Percentiles rank a stretch among this genome's conserved stretches.
Conservation (phyloP, 2,888 invertebrate species). For the Arctia plantaginis region DNA sequence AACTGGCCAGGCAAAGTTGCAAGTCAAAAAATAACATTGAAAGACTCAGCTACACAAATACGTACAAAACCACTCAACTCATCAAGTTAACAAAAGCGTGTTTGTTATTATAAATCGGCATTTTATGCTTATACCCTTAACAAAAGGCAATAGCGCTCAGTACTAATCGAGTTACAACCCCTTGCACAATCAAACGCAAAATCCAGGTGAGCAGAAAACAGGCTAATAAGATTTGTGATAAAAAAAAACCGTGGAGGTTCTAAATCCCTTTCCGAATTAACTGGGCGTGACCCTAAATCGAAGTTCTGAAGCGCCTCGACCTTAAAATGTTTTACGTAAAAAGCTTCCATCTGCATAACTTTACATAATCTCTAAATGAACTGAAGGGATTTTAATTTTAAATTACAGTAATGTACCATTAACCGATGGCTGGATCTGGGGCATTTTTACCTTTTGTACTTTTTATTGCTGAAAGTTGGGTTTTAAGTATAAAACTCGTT, state of each 20-base stretch:
- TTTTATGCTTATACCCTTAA: not conserved
- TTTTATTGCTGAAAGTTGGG: slow-evolving; percentile 29
- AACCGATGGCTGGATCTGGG: slow-evolving; percentile 48
- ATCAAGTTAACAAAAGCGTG: not conserved
- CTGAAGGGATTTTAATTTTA: slow-evolving; percentile 81
- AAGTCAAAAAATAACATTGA: not conserved
- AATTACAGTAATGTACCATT: slow-evolving; percentile 70
- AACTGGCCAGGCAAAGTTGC: no score
- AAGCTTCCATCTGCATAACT: slow-evolving; percentile 78
- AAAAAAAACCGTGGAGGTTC: slow-evolving; percentile 19
- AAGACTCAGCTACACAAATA: not conserved
- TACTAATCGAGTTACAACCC: not conserved
- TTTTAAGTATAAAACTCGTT: not conserved
- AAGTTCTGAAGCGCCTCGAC: slow-evolving; percentile 42
- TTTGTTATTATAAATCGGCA: not conserved
- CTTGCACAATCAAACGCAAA: not conserved
- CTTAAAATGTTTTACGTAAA: slow-evolving; percentile 64
- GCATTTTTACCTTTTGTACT: slow-evolving; percentile 48
- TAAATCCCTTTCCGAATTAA: slow-evolving; percentile 46
- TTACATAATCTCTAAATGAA: slow-evolving; percentile 81
- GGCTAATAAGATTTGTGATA: slow-evolving; percentile 22
- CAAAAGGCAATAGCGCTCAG: not conserved
- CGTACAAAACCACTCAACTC: not conserved
- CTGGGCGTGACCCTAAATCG: slow-evolving; percentile 41
- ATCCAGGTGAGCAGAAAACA: slow-evolving; percentile 16